Evolutionary conservation across 2,888 invertebrate genomes (phyloP).

Genomic region (Synergus gifuensis): DNA sequence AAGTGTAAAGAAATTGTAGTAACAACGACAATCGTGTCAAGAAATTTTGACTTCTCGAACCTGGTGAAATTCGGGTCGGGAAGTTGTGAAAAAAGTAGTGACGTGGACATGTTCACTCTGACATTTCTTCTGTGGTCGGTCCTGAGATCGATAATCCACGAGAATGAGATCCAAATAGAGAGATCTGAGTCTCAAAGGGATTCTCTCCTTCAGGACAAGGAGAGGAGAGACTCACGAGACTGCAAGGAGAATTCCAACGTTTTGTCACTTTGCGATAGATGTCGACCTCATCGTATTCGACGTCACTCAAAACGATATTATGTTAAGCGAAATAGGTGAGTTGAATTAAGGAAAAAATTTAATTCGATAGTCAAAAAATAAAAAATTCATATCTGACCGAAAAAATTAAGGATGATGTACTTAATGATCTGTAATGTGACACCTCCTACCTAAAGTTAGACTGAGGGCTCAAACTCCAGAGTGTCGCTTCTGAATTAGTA

Average conservation of each 20-base stretch:
- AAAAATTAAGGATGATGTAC: too few relatives aligned
- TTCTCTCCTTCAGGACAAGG: conserved; percentile 54
- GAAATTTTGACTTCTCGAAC: conserved; percentile 17
- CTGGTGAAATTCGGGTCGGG: conserved; percentile 20
- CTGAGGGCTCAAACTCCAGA: too few relatives aligned
- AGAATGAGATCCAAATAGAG: conserved; percentile 51
- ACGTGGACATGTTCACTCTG: conserved; percentile 65
- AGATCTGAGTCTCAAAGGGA: conserved; percentile 61
- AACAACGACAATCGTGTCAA: neutral
- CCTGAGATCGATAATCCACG: conserved; percentile 55
- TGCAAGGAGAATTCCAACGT: conserved; percentile 61
- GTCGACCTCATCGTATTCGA: conserved; percentile 60
- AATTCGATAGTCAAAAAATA: neutral
- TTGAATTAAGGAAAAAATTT: conserved; percentile 20
- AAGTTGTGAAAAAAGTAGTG: conserved; percentile 9
- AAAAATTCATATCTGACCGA: too few relatives aligned
- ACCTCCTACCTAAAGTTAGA: too few relatives aligned
- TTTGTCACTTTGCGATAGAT: conserved; percentile 61
- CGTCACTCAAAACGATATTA: conserved; percentile 70
- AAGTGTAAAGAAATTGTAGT: neutral
- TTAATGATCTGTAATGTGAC: too few relatives aligned
- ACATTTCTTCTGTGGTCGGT: conserved; percentile 70
- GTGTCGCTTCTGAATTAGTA: too few relatives aligned
- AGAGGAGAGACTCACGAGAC: conserved; percentile 55
- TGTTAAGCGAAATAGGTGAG: conserved; percentile 70